A percentile compares a stretch with the other conserved stretches of the same genome.
Evolutionary conservation across 2,797 vertebrate species (phyloP).

Genomic region (Delichon dasypus): DNA sequence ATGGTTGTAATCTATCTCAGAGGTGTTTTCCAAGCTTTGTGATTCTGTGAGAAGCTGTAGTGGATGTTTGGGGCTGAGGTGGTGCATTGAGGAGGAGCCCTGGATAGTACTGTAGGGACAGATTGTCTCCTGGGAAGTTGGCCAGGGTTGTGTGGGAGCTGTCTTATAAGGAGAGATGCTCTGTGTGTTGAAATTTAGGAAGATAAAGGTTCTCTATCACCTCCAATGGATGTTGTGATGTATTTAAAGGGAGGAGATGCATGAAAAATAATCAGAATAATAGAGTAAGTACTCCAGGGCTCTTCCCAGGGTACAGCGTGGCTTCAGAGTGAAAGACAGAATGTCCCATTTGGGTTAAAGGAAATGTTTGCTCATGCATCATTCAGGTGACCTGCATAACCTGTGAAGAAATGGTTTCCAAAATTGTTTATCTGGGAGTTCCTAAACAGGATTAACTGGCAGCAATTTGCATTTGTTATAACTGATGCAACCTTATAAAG

Average conservation of each 20-base stretch:
- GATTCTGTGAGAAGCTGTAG: not conserved
- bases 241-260: not conserved
- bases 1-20: not conserved
- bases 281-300: not conserved
- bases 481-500: not conserved
- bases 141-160: not conserved
- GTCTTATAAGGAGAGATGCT: rapidly evolving
- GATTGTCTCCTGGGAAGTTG: not conserved
- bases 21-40: not conserved
- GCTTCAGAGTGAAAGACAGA: not conserved
- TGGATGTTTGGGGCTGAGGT: not conserved
- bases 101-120: not conserved
- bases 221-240: not conserved
- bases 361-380: rapidly evolving
- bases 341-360: not conserved
- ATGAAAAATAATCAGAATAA: not conserved
- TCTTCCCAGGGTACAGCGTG: not conserved
- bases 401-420: not conserved
- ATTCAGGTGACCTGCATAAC: not conserved
- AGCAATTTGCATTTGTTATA: not conserved
- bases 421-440: not conserved
- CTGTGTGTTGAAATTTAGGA: not conserved
- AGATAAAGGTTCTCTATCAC: not conserved
- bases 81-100: not conserved
- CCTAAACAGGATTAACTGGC: not conserved